Evolutionary conservation across 2,888 invertebrate genomes (phyloP).

Genomic region (Saturnia japonica): DNA sequence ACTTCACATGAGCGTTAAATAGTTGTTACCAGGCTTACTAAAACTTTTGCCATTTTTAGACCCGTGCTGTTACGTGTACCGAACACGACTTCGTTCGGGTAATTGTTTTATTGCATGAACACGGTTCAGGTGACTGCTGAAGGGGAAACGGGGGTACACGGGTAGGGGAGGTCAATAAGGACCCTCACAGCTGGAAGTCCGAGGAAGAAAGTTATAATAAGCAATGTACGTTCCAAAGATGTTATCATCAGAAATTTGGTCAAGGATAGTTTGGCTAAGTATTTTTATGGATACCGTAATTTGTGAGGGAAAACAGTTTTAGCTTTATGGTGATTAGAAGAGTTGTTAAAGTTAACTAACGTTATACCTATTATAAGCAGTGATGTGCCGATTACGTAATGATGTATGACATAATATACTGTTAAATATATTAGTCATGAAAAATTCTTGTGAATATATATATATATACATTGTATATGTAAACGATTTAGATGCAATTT

Average conservation of each 20-base stretch:
- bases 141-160: slow-evolving; percentile 32
- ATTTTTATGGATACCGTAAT: slow-evolving; percentile 55
- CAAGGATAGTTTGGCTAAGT: slow-evolving; percentile 72
- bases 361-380: background rate
- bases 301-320: slow-evolving; percentile 46
- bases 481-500: no score
- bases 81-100: slow-evolving; percentile 67
- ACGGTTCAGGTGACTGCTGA: slow-evolving; percentile 53
- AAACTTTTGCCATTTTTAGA: slow-evolving; percentile 47
- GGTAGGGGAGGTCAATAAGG: slow-evolving; percentile 40
- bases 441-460: no score
- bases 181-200: slow-evolving; percentile 59
- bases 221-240: slow-evolving; percentile 69
- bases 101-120: slow-evolving; percentile 82
- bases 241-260: slow-evolving; percentile 72
- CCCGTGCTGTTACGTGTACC: slow-evolving; percentile 55
- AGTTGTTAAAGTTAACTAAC: background rate
- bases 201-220: slow-evolving; percentile 71
- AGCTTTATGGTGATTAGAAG: slow-evolving; percentile 27
- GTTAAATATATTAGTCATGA: no score
- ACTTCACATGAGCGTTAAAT: slow-evolving; percentile 10
- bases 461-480: no score
- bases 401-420: background rate
- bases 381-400: background rate
- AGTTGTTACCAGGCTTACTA: slow-evolving; percentile 27